Conservation (phyloP, 2,113 vertebrate genomes). For the Melanerpes aurifrons region DNA sequence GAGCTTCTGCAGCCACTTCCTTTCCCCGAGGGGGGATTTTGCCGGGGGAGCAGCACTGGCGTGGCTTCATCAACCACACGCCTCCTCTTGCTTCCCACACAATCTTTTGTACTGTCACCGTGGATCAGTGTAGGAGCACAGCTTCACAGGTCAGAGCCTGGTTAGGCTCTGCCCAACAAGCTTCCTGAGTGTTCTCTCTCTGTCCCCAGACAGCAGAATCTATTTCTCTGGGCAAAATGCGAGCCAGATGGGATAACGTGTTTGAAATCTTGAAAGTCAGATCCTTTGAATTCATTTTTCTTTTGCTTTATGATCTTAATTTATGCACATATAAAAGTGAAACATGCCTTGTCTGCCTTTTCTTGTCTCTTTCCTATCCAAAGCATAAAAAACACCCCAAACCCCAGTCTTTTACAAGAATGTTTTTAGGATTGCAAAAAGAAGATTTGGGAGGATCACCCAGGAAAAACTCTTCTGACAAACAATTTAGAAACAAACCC, state of each 20-base stretch:
- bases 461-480: not conserved
- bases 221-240: slow-evolving; percentile 32
- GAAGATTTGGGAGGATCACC: not conserved
- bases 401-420: not conserved
- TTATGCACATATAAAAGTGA: slow-evolving; percentile 53
- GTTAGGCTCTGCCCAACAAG: not conserved
- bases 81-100: slow-evolving; percentile 18
- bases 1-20: slow-evolving; percentile 27
- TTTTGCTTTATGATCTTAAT: slow-evolving; percentile 41
- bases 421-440: fast-evolving
- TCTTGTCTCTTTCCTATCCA: not conserved
- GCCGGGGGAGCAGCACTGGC: slow-evolving; percentile 29
- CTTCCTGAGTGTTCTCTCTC: not conserved
- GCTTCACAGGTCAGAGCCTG: slow-evolving; percentile 34
- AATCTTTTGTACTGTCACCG: slow-evolving; percentile 23
- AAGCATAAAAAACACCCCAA: not conserved
- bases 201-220: not conserved
- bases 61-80: slow-evolving; percentile 5
- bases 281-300: slow-evolving; percentile 14
- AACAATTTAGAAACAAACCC: not conserved
- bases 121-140: not conserved
- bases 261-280: slow-evolving; percentile 38
- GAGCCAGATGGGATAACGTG: slow-evolving; percentile 28
- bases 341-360: not conserved
- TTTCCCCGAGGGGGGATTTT: not conserved